Conservation (phyloP, 2,888 invertebrate species). For the Automeris io region DNA sequence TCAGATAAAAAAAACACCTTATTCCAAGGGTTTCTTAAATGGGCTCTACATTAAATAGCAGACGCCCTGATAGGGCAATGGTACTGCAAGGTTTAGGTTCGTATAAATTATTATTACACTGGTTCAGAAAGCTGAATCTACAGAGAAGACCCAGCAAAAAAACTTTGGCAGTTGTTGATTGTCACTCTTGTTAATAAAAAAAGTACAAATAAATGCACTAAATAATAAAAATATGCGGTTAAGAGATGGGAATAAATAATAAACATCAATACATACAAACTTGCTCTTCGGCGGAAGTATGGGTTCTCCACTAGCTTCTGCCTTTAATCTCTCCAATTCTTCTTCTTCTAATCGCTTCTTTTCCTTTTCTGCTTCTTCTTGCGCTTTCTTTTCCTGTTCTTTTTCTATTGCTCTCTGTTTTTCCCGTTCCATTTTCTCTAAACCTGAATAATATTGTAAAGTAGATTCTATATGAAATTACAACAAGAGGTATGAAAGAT, state of each 20-base stretch:
- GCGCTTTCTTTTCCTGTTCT: constrained; percentile 81
- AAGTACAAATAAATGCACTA: no score
- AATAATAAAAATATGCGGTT: background rate
- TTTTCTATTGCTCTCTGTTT: constrained; percentile 91
- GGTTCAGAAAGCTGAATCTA: no score
- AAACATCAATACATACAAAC: constrained; percentile 65
- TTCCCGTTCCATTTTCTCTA: constrained; percentile 98
- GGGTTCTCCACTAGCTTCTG: constrained; percentile 54
- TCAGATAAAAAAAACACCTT: no score
- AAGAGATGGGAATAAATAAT: background rate
- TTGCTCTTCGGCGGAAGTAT: constrained; percentile 76
- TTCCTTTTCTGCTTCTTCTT: constrained; percentile 80
- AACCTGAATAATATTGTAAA: constrained; percentile 69
- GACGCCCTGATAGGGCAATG: no score
- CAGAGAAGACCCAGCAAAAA: no score
- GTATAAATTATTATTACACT: no score
- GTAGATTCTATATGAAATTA: background rate
- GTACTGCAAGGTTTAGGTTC: no score
- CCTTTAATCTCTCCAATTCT: constrained; percentile 52
- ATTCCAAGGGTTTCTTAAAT: no score
- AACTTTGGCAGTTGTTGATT: no score
- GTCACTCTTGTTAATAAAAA: no score
- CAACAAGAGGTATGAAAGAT: no score
- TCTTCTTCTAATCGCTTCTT: constrained; percentile 79
- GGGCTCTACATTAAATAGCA: no score